Evolutionary conservation across 2,797 vertebrate genomes (phyloP).

Genomic region (Mustela erminea): DNA sequence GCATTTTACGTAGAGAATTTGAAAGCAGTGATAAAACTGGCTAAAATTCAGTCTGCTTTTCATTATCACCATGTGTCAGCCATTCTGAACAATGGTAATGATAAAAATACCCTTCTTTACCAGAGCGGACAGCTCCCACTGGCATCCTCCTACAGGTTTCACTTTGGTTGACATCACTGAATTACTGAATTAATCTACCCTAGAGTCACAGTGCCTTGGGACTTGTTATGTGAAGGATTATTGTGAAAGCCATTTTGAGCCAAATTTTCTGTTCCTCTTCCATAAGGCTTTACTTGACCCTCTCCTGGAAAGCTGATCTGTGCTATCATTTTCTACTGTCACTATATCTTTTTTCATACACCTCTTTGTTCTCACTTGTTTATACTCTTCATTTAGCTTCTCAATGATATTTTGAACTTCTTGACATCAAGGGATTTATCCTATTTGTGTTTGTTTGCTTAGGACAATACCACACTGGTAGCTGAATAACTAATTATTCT

Average conservation of each 20-base stretch:
- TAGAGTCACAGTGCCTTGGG: not conserved
- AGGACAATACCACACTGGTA: not conserved
- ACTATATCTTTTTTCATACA: not conserved
- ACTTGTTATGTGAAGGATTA: not conserved
- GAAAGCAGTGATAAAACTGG: not conserved
- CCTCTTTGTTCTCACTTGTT: not conserved
- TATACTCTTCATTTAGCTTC: not conserved
- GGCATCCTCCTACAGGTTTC: not conserved
- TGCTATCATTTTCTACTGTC: not conserved
- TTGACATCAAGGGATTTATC: not conserved
- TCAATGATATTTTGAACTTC: not conserved
- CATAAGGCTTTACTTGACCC: not conserved
- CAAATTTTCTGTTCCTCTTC: not conserved
- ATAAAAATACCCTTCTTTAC: not conserved
- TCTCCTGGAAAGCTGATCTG: not conserved
- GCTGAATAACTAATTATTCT: not conserved
- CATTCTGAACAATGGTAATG: not conserved
- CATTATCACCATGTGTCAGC: not conserved
- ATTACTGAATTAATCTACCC: not conserved
- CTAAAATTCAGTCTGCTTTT: not conserved
- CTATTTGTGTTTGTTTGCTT: not conserved
- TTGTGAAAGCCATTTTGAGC: not conserved
- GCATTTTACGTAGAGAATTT: not conserved
- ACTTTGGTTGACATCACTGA: not conserved
- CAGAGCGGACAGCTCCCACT: not conserved